A percentile compares a stretch with the other conserved stretches of the same genome.
Evolutionary conservation across 2,113 vertebrate genomes (phyloP).

Genomic region (Mystacornis crossleyi): DNA sequence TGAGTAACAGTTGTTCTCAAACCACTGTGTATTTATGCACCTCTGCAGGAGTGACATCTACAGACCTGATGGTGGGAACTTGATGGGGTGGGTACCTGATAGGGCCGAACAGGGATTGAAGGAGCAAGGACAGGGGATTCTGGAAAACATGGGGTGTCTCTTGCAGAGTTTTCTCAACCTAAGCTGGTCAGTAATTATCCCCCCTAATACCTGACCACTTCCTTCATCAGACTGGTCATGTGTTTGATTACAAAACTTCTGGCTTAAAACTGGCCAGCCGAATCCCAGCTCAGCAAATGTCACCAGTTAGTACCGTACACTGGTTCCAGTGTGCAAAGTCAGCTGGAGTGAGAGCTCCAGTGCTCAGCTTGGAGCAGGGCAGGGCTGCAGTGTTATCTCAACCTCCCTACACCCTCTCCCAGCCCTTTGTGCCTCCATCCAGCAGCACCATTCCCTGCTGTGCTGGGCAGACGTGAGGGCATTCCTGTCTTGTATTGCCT

Average conservation of each 20-base stretch:
- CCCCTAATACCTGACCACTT: neutral
- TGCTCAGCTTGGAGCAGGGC: neutral
- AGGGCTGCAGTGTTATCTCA: neutral
- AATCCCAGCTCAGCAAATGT: neutral
- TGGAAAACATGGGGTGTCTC: neutral
- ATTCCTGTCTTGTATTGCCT: slow-evolving; percentile 67
- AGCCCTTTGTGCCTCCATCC: slow-evolving; percentile 36
- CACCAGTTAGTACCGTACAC: neutral
- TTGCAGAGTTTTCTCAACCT: neutral
- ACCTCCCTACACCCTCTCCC: neutral
- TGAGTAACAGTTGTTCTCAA: neutral
- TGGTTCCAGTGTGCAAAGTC: neutral
- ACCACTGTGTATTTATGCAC: neutral
- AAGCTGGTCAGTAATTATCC: neutral
- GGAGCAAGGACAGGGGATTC: neutral
- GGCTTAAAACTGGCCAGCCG: neutral
- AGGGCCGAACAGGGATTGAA: fast-evolving
- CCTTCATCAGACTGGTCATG: neutral
- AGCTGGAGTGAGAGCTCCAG: neutral
- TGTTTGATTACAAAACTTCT: neutral
- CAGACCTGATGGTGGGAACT: neutral
- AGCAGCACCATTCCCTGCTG: slow-evolving; percentile 51
- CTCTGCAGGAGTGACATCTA: neutral
- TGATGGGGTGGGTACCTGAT: neutral
- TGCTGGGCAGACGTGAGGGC: slow-evolving; percentile 58